Base-by-base conservation (phyloP, 2,797 vertebrate genomes). In the Eupleurogrammus muticus region DNA sequence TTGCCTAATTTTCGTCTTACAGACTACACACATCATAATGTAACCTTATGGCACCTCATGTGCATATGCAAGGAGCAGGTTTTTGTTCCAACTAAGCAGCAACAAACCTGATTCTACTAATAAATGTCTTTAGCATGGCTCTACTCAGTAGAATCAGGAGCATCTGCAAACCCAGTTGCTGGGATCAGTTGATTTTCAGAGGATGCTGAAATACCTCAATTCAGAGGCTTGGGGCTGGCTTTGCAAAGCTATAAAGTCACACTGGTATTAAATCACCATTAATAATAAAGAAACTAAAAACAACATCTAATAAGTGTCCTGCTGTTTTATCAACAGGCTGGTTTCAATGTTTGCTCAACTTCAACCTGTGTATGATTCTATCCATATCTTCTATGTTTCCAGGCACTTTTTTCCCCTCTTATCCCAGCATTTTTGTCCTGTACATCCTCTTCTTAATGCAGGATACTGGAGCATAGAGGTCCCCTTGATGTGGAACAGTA, bases 361-460 rank as follows among this genome's bases (percentile, higher is more conserved):
- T 66, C 21, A 64, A 9, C 16, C 36, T 54, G 46, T 59, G 19
- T 16, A 38, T 46, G 5, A 47, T 64, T 36, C 17, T 49, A 54
- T 48, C 48, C 0, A 1, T 32, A 40, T 35, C 44, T 55, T 49
- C 5, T n/a, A 23, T 2, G 17, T 71, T 72, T 56, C 68, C 38
- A 92, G 91, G 91, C 90, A 91, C 89, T 92, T 92, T 86, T 82
- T 81, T 87, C 85, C n/a, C n/a, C n/a, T 84, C 74, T 70, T 78
- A 40, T 75, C 60, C 55, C 53, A 83, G 70, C 61, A 20, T 55
- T 42, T 65, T 70, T 69, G 3, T 28, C 28, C 28, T n/a, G 28
- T 64, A 24, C 11, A 35, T 73, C 47, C 76, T 69, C 50, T 66
- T 52, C 80, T 57, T 38, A 11, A 46, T 66, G 56, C 61, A 63